Evolutionary conservation across 2,797 vertebrate genomes (phyloP).

Genomic region (Amniataba percoides): DNA sequence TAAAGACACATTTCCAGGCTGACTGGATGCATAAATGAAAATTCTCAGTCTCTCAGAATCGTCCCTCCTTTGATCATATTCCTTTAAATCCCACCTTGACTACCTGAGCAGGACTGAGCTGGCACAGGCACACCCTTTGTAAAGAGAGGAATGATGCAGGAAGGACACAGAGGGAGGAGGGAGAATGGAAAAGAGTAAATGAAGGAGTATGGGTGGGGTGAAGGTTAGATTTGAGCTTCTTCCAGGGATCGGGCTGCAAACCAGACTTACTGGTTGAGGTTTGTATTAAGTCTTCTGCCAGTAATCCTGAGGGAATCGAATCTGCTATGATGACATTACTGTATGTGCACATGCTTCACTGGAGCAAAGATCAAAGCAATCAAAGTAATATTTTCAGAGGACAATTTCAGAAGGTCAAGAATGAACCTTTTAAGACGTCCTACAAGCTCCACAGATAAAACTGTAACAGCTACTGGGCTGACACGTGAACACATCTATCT

Average conservation of each 20-base stretch:
- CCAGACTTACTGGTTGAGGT: constrained; percentile 23
- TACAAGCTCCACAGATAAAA: not conserved
- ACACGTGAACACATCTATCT: not conserved
- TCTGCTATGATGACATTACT: not conserved
- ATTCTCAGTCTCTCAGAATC: not conserved
- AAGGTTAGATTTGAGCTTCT: constrained; percentile 8
- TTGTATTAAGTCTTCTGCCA: not conserved
- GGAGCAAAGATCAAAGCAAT: not conserved
- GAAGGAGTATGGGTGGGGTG: constrained; percentile 39
- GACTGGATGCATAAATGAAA: not conserved
- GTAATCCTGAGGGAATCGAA: constrained; percentile 5
- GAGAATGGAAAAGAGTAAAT: constrained; percentile 8
- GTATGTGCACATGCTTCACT: not conserved
- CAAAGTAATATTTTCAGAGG: not conserved
- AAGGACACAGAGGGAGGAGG: constrained; percentile 28
- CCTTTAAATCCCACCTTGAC: constrained; percentile 17
- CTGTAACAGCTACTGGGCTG: too few species aligned
- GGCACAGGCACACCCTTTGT: constrained; percentile 78
- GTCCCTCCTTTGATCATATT: not conserved
- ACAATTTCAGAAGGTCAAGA: not conserved
- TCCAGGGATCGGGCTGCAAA: constrained; percentile 12
- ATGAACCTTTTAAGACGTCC: not conserved
- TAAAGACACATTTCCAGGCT: not conserved
- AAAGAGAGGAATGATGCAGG: constrained; percentile 61
- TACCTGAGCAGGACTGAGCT: constrained; percentile 62